phyloP scores from a whole-genome alignment of 2,113 vertebrate species.

The Leucopsar rothschildi region DNA sequence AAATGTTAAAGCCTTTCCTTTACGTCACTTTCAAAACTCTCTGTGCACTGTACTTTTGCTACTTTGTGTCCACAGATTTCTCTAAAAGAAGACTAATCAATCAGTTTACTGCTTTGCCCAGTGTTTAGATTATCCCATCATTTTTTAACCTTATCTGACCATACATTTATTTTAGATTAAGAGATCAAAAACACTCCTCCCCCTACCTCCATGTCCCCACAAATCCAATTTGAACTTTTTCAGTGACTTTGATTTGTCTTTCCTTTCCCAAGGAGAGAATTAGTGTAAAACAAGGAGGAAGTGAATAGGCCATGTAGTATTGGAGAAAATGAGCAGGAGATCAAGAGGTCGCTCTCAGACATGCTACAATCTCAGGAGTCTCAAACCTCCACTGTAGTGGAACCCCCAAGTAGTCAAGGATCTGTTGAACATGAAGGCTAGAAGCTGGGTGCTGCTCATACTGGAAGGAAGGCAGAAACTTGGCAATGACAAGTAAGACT shows the following conservation, averaged over 20 bases:
- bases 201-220: accelerated
- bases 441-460: background rate
- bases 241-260: background rate
- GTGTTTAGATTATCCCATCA: background rate
- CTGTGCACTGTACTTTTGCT: background rate
- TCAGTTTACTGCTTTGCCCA: background rate
- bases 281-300: background rate
- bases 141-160: background rate
- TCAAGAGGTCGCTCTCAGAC: background rate
- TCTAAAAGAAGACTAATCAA: background rate
- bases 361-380: background rate
- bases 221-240: background rate
- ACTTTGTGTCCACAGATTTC: background rate
- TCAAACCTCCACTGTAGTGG: background rate
- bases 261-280: background rate
- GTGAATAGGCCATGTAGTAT: background rate
- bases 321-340: background rate
- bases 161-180: background rate
- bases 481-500: background rate
- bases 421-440: background rate
- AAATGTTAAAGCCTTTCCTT: background rate
- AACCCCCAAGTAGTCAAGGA: background rate
- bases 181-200: background rate
- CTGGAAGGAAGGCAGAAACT: background rate
- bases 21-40: background rate